Base-by-base conservation (phyloP, 2,888 invertebrate species). In the Parnassius mnemosyne region DNA sequence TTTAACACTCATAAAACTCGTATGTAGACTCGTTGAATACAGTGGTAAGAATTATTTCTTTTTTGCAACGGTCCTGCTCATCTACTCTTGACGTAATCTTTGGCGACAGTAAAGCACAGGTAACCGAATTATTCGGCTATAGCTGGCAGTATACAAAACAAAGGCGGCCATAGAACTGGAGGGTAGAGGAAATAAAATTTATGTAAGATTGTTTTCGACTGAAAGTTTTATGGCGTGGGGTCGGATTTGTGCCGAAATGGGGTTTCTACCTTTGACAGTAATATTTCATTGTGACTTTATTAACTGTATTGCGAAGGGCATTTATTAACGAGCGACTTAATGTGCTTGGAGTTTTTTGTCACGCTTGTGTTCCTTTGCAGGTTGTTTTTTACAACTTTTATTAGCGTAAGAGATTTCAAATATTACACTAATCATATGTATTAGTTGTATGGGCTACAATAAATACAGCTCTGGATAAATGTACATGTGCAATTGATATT, bases 271-370 rank as follows among this genome's bases (percentile, higher is more conserved):
- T 79, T 73, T 80, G 81, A 83, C 80, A 79, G 81, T 76, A 74
- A 87, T 88, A 88, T 82, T 82, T 88, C 84, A 89, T 76, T 71
- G 80, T 79, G 73, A 82, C 78, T 87, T 87, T 88, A 87, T 87
- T 86, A 83, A 76, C 80, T 73, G 76, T 84, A 82, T 83, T 84
- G 72, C 78, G 76, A 74, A 77, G 76, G 79, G 81, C 76, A 79
- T 81, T 84, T 80, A 79, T 82, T 82, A 84, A 81, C 79, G 76
- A 79, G 74, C 72, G 65, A 70, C 71, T 75, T 80, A 78, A 75
- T 72, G 62, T 77, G 73, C 71, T 69, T 72, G 68, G 13, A 67
- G 61, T 61, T 70, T 72, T 71, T 72, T 66, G 67, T 70, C 34
- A 41, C 25, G 34, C 25, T 11, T n/a, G 25, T 47, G 16, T 53